These are phyloP conservation scores for Eristalis arbustorum DNA, from an alignment of 2,888 invertebrate species.

Conservation along the genomic window DNA sequence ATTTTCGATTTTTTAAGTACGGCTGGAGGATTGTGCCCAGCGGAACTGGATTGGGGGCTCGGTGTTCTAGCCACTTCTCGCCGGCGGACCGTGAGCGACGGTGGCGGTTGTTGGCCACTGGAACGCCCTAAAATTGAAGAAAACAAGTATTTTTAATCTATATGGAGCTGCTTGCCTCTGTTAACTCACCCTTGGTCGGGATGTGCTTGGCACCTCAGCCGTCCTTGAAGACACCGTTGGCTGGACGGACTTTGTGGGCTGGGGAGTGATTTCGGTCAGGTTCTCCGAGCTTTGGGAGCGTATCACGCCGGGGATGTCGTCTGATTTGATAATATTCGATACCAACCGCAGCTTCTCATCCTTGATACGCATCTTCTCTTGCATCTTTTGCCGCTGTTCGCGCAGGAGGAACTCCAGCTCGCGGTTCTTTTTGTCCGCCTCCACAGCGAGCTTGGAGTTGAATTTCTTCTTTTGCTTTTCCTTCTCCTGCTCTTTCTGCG, in stretches of 20 bases:
- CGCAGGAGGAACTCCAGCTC: slow-evolving; percentile 85
- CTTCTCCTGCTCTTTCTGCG: slow-evolving; percentile 84
- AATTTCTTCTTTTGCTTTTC: slow-evolving; percentile 85
- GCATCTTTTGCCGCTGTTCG: slow-evolving; percentile 82
- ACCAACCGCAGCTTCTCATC: slow-evolving; percentile 84
- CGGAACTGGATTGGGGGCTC: slow-evolving; percentile 89
- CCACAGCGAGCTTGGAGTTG: slow-evolving; percentile 84
- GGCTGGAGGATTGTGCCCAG: slow-evolving; percentile 96
- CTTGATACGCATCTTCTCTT: slow-evolving; percentile 82
- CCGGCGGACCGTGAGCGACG: slow-evolving; percentile 91
- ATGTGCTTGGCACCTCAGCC: slow-evolving; percentile 41
- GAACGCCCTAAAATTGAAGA: slow-evolving; percentile 81
- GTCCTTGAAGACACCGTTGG: slow-evolving; percentile 28
- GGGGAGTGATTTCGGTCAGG: slow-evolving; percentile 41
- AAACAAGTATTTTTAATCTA: background rate
- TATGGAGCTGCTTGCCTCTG: background rate
- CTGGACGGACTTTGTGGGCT: slow-evolving; percentile 1
- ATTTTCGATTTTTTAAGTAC: slow-evolving; percentile 89
- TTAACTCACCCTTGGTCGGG: slow-evolving; percentile 25
- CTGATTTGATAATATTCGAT: slow-evolving; percentile 83
- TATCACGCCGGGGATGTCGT: slow-evolving; percentile 76
- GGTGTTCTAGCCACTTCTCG: slow-evolving; percentile 92
- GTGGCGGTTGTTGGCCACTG: slow-evolving; percentile 87
- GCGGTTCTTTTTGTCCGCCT: slow-evolving; percentile 87
- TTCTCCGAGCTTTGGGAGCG: slow-evolving; percentile 77